A percentile compares a stretch with the other conserved stretches of the same genome.
phyloP scores from a whole-genome alignment of 2,113 vertebrate genomes.

The Ardeotis arabs region DNA sequence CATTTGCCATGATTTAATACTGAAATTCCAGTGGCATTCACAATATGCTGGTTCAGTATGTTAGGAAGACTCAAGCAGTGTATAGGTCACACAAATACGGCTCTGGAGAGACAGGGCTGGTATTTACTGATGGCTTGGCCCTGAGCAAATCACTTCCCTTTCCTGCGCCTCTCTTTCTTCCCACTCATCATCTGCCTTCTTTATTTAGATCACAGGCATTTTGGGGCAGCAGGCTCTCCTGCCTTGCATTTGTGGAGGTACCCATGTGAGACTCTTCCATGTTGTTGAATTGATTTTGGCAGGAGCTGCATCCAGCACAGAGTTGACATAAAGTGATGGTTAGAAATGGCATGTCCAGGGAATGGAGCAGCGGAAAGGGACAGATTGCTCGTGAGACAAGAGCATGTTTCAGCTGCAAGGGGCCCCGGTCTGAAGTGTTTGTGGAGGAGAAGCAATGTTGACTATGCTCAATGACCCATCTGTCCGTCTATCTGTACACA shows the following conservation, averaged over 20 bases:
- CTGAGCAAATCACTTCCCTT: slow-evolving; percentile 34
- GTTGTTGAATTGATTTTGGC: not conserved
- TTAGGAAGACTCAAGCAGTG: slow-evolving; percentile 18
- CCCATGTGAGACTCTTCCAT: not conserved
- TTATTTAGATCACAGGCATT: slow-evolving; percentile 25
- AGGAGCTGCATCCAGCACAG: not conserved
- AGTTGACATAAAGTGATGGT: not conserved
- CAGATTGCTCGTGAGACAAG: not conserved
- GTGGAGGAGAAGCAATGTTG: not conserved
- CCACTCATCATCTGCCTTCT: slow-evolving; percentile 49
- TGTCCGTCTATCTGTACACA: not conserved
- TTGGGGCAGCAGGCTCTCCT: not conserved
- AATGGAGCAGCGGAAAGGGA: not conserved
- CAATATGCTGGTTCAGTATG: slow-evolving; percentile 57
- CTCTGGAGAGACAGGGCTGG: slow-evolving; percentile 37
- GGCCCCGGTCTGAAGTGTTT: not conserved
- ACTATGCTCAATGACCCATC: not conserved
- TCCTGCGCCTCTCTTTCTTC: not conserved
- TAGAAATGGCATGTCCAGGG: not conserved
- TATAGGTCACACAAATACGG: not conserved
- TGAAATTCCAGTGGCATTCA: slow-evolving; percentile 41
- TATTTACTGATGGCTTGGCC: slow-evolving; percentile 53
- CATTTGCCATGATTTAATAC: slow-evolving; percentile 29
- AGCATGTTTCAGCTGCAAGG: not conserved
- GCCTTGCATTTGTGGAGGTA: not conserved